Base-by-base conservation (phyloP, 2,888 invertebrate species). In the Sarcophaga caerulescens region DNA sequence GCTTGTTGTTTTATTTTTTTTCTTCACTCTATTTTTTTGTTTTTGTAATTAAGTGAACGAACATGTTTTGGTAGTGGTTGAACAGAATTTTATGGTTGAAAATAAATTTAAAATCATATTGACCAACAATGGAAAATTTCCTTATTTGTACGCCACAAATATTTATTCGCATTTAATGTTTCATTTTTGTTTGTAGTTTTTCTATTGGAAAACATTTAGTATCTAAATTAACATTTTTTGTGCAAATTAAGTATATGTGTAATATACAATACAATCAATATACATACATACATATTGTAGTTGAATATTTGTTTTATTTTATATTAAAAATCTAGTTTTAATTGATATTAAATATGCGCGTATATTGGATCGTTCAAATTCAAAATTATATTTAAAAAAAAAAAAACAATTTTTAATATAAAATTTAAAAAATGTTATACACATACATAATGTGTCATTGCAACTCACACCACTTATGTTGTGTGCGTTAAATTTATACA, bases 1-100 rank as follows among this genome's bases (percentile, higher is more conserved):
- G 35, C 4, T 47, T 11, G 3, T 60, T 19, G 17, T 68, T 83
- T 87, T 83, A 88, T 88, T 85, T 88, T 87, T 82, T 87, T 82
- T 81, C 6, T 6, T 35, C 35, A 6, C 35, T 35, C 35, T 45
- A 82, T 73, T 77, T 84, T 81, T 74, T 44, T 65, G 79, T 87
- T 86, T 88, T 81, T 78, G 88, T 88, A 88, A 88, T 89, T 88
- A 88, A 35, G 35, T 35, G 35, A 87, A 81, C 87, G 86, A 86
- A 88, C 86, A 85, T 87, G 88, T 85, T 89, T 83, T 87, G 79
- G 75, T 78, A 77, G 82, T 73, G 85, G 88, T 80, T 79, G 57
- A 66, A 79, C 78, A 52, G 63, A 80, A 60, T 59, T 85, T 78
- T 62, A 82, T 85, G 60, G 79, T 71, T 19, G 12, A 75, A 81